Evolutionary conservation across 2,113 vertebrate species (phyloP), one percentile per base, ranked within the genome.

Genomic region (Dicrurus megarhynchus): DNA sequence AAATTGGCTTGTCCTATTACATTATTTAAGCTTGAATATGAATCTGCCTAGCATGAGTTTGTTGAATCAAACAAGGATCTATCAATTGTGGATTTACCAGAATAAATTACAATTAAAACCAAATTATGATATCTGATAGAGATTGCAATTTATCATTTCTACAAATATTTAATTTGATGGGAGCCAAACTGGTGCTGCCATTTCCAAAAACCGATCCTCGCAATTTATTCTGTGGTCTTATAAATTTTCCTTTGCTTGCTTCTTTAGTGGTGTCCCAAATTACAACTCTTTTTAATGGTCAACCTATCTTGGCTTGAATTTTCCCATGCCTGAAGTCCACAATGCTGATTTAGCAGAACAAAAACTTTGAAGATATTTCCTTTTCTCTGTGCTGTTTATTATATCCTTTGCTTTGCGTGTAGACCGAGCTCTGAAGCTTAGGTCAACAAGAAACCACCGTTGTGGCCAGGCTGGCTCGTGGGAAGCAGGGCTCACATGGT

Each of bases 301-400:
- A 94, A 10, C 93, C 79, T 35, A 63, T 93, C 79, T 84, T 81
- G 95, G 80, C 87, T 90, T 92, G 80, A 64, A 30, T 92, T 89
- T 94, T 95, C 83, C 73, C 53, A 46, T 95, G 95, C 92, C 88
- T 92, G 80, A 82, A 83, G 88, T 87, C 92, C 83, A 52, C 71
- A 90, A 57, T 96, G 96, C 95, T 97, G 96, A 96, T 92, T 75
- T 84, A 96, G 95, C 95, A 97, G 83, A 96, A 96, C 28, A 81
- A 35, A 84, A 82, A 37, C 95, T 96, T 97, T 90, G 89, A 95
- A 94, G 85, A 53, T 67, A 70, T 87, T 96, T 96, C 88, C 81
- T 95, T 90, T 93, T 94, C 76, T 92, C 83, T 89, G 24, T 77
- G 65, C 94, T 76, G 85, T 71, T 96, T 90, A 94, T 95, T 96